Conservation (phyloP, 2,888 invertebrate species). For the Creontiades dilutus region DNA sequence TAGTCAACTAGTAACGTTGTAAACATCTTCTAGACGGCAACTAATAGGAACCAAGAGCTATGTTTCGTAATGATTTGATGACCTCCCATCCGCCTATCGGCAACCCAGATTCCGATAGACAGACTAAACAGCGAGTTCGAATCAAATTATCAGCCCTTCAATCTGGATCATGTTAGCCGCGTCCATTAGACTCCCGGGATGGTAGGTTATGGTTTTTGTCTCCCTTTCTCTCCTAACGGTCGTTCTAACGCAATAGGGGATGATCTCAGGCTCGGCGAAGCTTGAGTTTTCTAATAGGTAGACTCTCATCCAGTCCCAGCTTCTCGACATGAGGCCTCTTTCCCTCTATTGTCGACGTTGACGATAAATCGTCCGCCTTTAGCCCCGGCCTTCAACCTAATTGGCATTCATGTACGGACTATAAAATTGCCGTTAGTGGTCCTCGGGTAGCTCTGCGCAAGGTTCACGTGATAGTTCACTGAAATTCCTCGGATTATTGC, state of each 20-base stretch:
- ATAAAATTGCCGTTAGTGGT: constrained; percentile 64
- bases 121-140: constrained; percentile 15
- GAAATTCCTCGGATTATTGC: constrained; percentile 29
- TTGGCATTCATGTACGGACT: constrained; percentile 65
- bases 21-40: too few species aligned
- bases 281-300: constrained; percentile 61
- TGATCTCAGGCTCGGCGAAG: background rate
- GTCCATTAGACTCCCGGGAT: constrained; percentile 36
- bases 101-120: too few species aligned
- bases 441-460: background rate
- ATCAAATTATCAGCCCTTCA: constrained; percentile 24
- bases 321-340: background rate
- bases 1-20: too few species aligned
- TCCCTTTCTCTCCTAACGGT: constrained; percentile 62
- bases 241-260: background rate
- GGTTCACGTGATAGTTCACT: constrained; percentile 65
- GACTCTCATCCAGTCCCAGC: constrained; percentile 11
- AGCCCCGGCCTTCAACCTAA: constrained; percentile 57
- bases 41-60: too few species aligned
- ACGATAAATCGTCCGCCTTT: constrained; percentile 64
- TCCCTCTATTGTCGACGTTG: constrained; percentile 59
- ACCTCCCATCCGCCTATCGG: too few species aligned
- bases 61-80: too few species aligned
- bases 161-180: constrained; percentile 41
- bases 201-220: constrained; percentile 59